Conservation (phyloP, 2,888 invertebrate species). For the Fragum whitleyi region DNA sequence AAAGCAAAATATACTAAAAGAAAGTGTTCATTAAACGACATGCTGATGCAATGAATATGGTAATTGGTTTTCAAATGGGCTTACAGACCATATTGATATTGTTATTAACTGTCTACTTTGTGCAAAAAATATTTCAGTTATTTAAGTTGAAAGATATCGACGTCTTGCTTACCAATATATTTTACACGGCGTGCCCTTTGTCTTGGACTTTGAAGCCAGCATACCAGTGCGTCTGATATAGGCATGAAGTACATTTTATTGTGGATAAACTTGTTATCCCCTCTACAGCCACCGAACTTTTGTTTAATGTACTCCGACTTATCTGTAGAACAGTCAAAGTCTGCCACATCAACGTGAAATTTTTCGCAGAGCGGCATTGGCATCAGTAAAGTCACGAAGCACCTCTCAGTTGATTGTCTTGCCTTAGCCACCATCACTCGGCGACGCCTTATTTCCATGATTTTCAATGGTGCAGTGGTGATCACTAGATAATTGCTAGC, state of each 20-base stretch:
- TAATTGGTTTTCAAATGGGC: too few species aligned
- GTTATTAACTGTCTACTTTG: too few species aligned
- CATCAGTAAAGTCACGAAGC: background rate
- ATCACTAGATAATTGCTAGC: slow-evolving; percentile 14
- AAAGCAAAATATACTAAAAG: too few species aligned
- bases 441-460: background rate
- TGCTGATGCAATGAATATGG: too few species aligned
- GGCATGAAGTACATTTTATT: slow-evolving; percentile 13
- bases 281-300: slow-evolving; percentile 16
- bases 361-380: background rate
- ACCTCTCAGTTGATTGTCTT: background rate
- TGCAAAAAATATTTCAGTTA: too few species aligned
- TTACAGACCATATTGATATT: too few species aligned
- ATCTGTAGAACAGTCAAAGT: background rate
- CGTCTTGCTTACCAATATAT: background rate
- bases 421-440: background rate
- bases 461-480: background rate
- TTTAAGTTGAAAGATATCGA: too few species aligned
- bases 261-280: background rate
- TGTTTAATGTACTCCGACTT: background rate
- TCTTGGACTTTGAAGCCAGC: slow-evolving; percentile 3
- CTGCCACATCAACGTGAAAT: background rate
- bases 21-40: too few species aligned
- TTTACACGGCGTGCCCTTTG: background rate
- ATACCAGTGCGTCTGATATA: background rate